Conservation (phyloP, 2,888 invertebrate species). For the Fissipunctia ypsillon region DNA sequence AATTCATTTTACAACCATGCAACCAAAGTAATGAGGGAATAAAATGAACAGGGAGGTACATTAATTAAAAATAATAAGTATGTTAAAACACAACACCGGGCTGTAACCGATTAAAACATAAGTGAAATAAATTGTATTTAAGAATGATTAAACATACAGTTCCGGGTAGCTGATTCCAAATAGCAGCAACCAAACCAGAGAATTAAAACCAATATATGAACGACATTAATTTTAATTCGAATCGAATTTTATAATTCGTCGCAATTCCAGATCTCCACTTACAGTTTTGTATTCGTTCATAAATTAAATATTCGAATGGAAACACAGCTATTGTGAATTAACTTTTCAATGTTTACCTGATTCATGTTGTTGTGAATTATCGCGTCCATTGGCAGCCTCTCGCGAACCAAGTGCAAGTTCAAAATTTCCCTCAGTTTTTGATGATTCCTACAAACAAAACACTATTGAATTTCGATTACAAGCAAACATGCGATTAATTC, state of each 20-base stretch:
- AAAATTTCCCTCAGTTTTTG: slow-evolving; percentile 94
- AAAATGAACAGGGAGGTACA: slow-evolving; percentile 35
- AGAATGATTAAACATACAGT: slow-evolving; percentile 82
- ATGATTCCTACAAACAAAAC: slow-evolving; percentile 89
- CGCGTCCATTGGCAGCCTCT: slow-evolving; percentile 93
- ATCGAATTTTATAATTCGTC: slow-evolving; percentile 66
- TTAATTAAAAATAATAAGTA: slow-evolving; percentile 49
- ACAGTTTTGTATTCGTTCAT: slow-evolving; percentile 58
- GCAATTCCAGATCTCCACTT: slow-evolving; percentile 55
- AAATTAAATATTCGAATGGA: slow-evolving; percentile 60
- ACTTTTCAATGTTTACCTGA: slow-evolving; percentile 88
- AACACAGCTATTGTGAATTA: slow-evolving; percentile 44
- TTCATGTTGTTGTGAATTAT: slow-evolving; percentile 93
- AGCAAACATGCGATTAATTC: slow-evolving; percentile 4
- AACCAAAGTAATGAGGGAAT: slow-evolving; percentile 58
- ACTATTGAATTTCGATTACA: slow-evolving; percentile 3
- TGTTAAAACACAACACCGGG: slow-evolving; percentile 55
- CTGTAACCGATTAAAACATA: slow-evolving; percentile 61
- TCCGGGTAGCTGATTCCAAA: slow-evolving; percentile 85
- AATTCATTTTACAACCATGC: slow-evolving; percentile 64
- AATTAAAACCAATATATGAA: slow-evolving; percentile 77
- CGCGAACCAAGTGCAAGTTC: slow-evolving; percentile 95
- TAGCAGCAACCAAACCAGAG: slow-evolving; percentile 80
- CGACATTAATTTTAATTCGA: slow-evolving; percentile 71
- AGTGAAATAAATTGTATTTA: slow-evolving; percentile 70